These are phyloP conservation scores for Dreissena polymorpha DNA, from an alignment of 1,140 invertebrate species.

Conservation along the genomic window DNA sequence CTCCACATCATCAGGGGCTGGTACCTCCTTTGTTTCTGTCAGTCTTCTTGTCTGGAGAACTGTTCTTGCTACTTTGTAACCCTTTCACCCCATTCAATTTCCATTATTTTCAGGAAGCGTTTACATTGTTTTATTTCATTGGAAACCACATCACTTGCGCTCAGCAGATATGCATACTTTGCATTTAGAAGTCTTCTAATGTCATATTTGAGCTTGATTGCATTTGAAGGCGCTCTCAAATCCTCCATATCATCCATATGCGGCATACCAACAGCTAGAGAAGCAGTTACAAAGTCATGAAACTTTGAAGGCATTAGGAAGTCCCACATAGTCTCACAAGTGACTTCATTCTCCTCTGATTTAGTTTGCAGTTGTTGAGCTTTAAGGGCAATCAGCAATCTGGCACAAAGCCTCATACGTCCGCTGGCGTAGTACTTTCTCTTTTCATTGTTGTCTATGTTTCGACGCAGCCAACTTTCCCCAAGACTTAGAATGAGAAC, in stretches of 20 bases:
- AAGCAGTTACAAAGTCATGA: background rate
- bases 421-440: slow-evolving; percentile 4
- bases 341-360: background rate
- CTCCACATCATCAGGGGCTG: slow-evolving; percentile 4
- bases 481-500: slow-evolving; percentile 1
- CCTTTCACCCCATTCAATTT: slow-evolving; percentile 32
- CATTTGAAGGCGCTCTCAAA: slow-evolving; percentile 39
- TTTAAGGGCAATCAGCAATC: slow-evolving; percentile 1
- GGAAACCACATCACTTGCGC: slow-evolving; percentile 10
- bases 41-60: background rate
- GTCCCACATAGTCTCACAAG: slow-evolving; percentile 12
- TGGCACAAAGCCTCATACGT: slow-evolving; percentile 12
- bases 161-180: slow-evolving; percentile 20
- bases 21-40: background rate
- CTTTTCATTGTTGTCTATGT: slow-evolving; percentile 5
- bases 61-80: slow-evolving; percentile 17
- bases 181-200: slow-evolving; percentile 34
- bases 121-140: background rate
- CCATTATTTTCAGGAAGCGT: slow-evolving; percentile 20
- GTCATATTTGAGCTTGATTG: slow-evolving; percentile 39
- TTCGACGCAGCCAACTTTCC: slow-evolving; percentile 11
- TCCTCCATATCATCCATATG: slow-evolving; percentile 32
- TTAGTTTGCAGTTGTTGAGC: background rate
- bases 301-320: slow-evolving; percentile 5
- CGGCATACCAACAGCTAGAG: background rate